Percentiles rank a stretch among this genome's conserved stretches.
These are phyloP conservation scores for Drosophila neonasuta DNA, from an alignment of 2,888 invertebrate species.

Conservation along the genomic window DNA sequence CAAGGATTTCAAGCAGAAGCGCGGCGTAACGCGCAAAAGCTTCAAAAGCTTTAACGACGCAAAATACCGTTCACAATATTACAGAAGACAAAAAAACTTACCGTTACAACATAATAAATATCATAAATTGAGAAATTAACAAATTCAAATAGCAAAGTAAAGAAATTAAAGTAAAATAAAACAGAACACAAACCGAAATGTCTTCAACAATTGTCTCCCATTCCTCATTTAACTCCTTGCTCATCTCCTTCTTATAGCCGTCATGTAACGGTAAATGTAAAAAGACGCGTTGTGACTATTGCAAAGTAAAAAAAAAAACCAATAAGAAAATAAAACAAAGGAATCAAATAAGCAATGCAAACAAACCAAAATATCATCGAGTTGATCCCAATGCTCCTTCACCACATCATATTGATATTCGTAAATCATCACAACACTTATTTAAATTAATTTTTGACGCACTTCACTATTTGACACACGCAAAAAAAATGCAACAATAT, in stretches of 20 bases:
- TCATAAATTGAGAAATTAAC: background rate
- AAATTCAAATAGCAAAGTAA: slow-evolving; percentile 21
- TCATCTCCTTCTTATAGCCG: slow-evolving; percentile 47
- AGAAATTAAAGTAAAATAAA: slow-evolving; percentile 14
- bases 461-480: background rate
- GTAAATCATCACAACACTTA: slow-evolving; percentile 2
- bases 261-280: background rate
- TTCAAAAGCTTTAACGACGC: slow-evolving; percentile 28
- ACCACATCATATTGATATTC: background rate
- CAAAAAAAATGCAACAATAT: background rate
- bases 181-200: slow-evolving; percentile 79
- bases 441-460: slow-evolving; percentile 3
- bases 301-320: background rate
- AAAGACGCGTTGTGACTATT: background rate
- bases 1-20: background rate
- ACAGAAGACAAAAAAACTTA: slow-evolving; percentile 1
- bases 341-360: background rate
- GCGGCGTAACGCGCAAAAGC: background rate
- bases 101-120: slow-evolving; percentile 12
- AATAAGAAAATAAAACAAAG: background rate
- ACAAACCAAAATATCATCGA: background rate
- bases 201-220: slow-evolving; percentile 77
- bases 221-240: slow-evolving; percentile 77
- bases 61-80: slow-evolving; percentile 29
- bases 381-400: background rate